phyloP scores from a whole-genome alignment of 2,797 vertebrate genomes.

The Xiphophorus birchmanni region DNA sequence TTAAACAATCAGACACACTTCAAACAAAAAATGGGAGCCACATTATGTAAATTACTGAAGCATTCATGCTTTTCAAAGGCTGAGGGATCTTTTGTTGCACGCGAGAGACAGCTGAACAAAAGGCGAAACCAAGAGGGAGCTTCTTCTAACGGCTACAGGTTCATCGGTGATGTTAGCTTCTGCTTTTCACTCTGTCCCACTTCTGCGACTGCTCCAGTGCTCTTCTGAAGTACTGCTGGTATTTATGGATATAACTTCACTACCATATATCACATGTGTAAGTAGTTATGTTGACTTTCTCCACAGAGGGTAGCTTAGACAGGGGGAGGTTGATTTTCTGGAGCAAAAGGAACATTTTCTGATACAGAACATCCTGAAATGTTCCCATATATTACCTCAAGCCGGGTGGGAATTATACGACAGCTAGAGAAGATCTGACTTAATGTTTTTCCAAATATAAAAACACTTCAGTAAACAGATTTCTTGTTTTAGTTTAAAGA shows the following conservation, averaged over 20 bases:
- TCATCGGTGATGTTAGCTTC: slow-evolving; percentile 26
- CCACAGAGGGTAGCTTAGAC: slow-evolving; percentile 44
- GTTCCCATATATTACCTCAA: slow-evolving; percentile 55
- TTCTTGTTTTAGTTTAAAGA: background rate
- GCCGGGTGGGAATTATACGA: background rate
- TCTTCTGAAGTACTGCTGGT: slow-evolving; percentile 7
- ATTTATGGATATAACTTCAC: slow-evolving; percentile 33
- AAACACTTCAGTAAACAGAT: background rate
- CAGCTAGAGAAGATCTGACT: background rate
- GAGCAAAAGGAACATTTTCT: slow-evolving; percentile 30
- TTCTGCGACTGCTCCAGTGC: slow-evolving; percentile 2
- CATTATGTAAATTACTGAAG: slow-evolving; percentile 58
- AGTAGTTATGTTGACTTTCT: slow-evolving; percentile 19
- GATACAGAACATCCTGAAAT: slow-evolving; percentile 43
- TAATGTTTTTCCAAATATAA: background rate
- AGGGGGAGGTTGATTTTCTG: slow-evolving; percentile 19
- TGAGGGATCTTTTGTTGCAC: slow-evolving; percentile 60
- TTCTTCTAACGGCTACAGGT: slow-evolving; percentile 46
- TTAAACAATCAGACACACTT: slow-evolving; percentile 53
- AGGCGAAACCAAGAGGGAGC: slow-evolving; percentile 37
- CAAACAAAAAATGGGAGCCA: slow-evolving; percentile 44
- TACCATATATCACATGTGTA: slow-evolving; percentile 34
- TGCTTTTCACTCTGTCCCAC: slow-evolving; percentile 15
- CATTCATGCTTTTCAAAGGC: slow-evolving; percentile 50
- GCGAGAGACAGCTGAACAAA: slow-evolving; percentile 56